Base-by-base conservation (phyloP, 2,113 vertebrate species). In the Numida meleagris region DNA sequence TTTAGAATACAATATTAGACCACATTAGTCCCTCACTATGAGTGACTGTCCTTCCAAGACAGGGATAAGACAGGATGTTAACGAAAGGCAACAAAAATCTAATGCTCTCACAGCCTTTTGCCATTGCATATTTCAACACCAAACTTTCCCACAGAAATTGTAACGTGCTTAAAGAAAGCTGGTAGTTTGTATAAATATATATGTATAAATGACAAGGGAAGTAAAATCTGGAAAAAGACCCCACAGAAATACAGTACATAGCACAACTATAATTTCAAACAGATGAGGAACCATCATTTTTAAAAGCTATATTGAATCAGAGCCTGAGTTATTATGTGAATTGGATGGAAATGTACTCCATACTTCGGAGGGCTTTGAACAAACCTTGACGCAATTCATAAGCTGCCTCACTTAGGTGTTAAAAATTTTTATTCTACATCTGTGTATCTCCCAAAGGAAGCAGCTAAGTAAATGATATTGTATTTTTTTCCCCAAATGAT, bases 341-440 rank as follows among this genome's bases (percentile, higher is more conserved):
- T 86, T 77, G 57, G 70, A 89, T 92, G 77, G 90, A 95, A 96
- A 93, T 65, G 20, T 74, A 71, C 80, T 93, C 83, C 0, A 1
- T 50, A 73, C 77, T 94, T 95, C 76, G 62, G 24, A 94, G 40
- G 31, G 59, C 53, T 92, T 84, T 81, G 87, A 87, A 91, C 0
- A 12, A 93, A 94, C 80, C 82, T 93, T 88, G 93, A 86, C 75
- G 95, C 79, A 93, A 86, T 78, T 88, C 88, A 89, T 87, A 95
- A 94, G 76, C 89, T 94, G 76, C 67, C 45, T 95, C 77, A 94
- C 82, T 92, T 92, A 95, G 88, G 80, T 92, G 88, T 93, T 93
- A 93, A 88, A 96, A 96, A 90, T 50, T 88, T 51, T 87, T 95
- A 91, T 88, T 92, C 89, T 86, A 92, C 83, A 90, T 87, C 95